Conservation (phyloP, 2,797 vertebrate genomes). For the Lateolabrax maculatus region DNA sequence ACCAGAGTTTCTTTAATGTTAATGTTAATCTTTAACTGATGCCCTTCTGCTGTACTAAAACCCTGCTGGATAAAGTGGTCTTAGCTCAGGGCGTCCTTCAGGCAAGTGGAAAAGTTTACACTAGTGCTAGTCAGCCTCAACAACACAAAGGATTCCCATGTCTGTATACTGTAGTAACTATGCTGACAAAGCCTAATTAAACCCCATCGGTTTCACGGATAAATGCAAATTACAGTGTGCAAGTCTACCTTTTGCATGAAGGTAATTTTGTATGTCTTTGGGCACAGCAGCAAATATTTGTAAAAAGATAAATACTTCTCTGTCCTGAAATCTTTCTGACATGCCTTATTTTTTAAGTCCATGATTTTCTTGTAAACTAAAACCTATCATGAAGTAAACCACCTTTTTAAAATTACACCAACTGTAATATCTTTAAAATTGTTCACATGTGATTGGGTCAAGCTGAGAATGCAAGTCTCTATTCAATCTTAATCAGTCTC, state of each 20-base stretch:
- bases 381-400: background rate
- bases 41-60: background rate
- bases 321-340: background rate
- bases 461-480: background rate
- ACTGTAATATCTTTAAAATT: background rate
- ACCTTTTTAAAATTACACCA: background rate
- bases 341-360: background rate
- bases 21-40: too few species aligned
- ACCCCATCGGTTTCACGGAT: background rate
- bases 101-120: background rate
- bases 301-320: background rate
- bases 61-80: background rate
- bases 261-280: background rate
- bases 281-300: background rate
- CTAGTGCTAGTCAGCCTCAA: background rate
- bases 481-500: too few species aligned
- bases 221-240: conserved; percentile 14
- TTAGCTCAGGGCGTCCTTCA: background rate
- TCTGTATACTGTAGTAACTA: background rate
- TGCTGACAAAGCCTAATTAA: background rate
- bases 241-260: background rate
- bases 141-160: background rate
- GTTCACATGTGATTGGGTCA: too few species aligned
- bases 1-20: background rate
- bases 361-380: background rate